A percentile compares a stretch with the other conserved stretches of the same genome.
phyloP scores from a whole-genome alignment of 1,140 invertebrate species.

The Tetramorium simillimum region DNA sequence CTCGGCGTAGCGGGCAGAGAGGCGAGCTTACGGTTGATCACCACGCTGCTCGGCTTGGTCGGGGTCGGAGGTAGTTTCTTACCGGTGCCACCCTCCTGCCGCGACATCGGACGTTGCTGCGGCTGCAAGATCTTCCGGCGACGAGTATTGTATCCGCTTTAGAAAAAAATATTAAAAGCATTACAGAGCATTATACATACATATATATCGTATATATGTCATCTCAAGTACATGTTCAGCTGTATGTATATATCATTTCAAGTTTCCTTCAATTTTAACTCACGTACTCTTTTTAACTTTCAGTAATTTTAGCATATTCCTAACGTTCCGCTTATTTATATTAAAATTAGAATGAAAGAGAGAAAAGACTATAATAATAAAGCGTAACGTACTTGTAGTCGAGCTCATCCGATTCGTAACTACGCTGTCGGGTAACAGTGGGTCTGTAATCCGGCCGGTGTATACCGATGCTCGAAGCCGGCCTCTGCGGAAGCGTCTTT shows the following conservation, averaged over 20 bases:
- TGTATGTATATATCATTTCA: neutral
- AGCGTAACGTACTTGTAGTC: slow-evolving; percentile 77
- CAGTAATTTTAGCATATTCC: neutral
- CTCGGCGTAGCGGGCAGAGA: slow-evolving; percentile 86
- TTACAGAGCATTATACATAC: neutral
- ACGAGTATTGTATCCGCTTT: slow-evolving; percentile 75
- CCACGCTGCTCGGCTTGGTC: slow-evolving; percentile 82
- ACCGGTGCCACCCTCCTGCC: slow-evolving; percentile 79
- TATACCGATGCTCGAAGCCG: slow-evolving; percentile 82
- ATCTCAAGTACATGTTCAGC: neutral
- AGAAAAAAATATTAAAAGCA: slow-evolving; percentile 19
- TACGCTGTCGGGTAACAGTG: slow-evolving; percentile 81
- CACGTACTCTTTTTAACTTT: neutral
- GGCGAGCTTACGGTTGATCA: slow-evolving; percentile 79
- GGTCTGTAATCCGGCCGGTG: slow-evolving; percentile 80
- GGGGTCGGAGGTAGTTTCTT: slow-evolving; percentile 84
- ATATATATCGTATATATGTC: neutral
- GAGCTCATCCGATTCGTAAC: slow-evolving; percentile 82
- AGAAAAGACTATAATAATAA: neutral
- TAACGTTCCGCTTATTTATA: neutral
- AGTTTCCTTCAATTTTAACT: neutral
- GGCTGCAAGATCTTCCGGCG: slow-evolving; percentile 77
- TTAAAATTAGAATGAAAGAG: neutral
- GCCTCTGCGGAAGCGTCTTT: slow-evolving; percentile 83
- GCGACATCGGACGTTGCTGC: slow-evolving; percentile 77